Evolutionary conservation across 1,140 invertebrate species (phyloP).

Genomic region (Hylyphantes graminicola): DNA sequence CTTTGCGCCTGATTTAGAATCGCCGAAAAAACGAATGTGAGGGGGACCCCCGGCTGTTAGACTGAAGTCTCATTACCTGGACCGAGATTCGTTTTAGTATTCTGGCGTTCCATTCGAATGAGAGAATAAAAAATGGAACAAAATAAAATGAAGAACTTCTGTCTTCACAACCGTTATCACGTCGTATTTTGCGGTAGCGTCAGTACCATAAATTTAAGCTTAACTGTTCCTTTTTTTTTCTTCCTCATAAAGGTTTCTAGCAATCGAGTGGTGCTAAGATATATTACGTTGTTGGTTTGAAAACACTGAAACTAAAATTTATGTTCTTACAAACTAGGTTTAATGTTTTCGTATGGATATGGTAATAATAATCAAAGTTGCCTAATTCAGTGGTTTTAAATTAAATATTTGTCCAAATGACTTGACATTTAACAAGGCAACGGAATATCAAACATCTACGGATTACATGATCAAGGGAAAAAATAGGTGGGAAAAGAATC

Average conservation of each 20-base stretch:
- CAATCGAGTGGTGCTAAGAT: not conserved
- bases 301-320: too few relatives aligned
- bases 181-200: slow-evolving; percentile 36
- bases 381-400: too few relatives aligned
- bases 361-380: too few relatives aligned
- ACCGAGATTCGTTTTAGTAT: slow-evolving; percentile 48
- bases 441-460: too few relatives aligned
- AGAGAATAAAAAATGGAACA: slow-evolving; percentile 4
- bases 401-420: too few relatives aligned
- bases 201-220: slow-evolving; percentile 5
- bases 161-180: slow-evolving; percentile 52
- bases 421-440: too few relatives aligned
- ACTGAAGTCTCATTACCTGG: slow-evolving; percentile 44
- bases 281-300: too few relatives aligned
- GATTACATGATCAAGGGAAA: too few relatives aligned
- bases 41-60: slow-evolving; percentile 31
- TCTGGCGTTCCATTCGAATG: slow-evolving; percentile 21
- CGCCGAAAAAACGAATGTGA: slow-evolving; percentile 1
- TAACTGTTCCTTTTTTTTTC: not conserved
- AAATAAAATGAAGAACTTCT: slow-evolving; percentile 36
- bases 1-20: slow-evolving; percentile 46
- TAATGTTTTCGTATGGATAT: too few relatives aligned
- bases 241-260: not conserved
- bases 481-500: too few relatives aligned
- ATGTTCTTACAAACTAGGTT: too few relatives aligned